Percentiles rank a stretch among this genome's conserved stretches.
phyloP scores from a whole-genome alignment of 2,797 vertebrate species.

The Mallotus villosus region DNA sequence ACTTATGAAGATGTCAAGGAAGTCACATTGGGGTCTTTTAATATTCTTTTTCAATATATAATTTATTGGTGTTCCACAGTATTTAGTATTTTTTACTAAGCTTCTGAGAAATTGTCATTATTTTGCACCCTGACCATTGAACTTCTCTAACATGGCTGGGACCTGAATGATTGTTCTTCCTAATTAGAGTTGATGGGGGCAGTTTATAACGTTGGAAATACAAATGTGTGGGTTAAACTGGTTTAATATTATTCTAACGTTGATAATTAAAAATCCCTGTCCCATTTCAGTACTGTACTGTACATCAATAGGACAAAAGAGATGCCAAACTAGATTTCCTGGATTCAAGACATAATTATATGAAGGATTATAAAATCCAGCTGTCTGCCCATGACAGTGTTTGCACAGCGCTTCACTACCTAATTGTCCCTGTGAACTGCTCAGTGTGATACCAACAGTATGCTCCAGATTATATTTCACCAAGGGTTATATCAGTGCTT shows the following conservation, averaged over 20 bases:
- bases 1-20: not conserved
- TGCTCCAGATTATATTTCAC: conserved; percentile 46
- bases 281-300: not conserved
- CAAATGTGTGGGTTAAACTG: not conserved
- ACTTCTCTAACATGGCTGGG: not conserved
- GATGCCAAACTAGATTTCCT: conserved; percentile 29
- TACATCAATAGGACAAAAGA: conserved; percentile 13
- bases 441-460: conserved; percentile 36
- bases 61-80: too few species aligned
- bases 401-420: conserved; percentile 37
- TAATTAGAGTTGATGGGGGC: not conserved
- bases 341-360: conserved; percentile 27
- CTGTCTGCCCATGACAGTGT: conserved; percentile 20
- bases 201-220: not conserved
- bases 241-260: conserved; percentile 3
- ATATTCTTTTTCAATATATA: too few species aligned
- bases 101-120: not conserved
- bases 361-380: conserved; percentile 22
- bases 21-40: too few species aligned
- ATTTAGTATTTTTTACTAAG: not conserved
- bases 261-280: conserved; percentile 8
- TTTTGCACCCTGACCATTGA: not conserved
- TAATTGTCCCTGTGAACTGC: conserved; percentile 35
- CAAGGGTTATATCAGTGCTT: conserved; percentile 31
- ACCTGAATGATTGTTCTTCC: not conserved